phyloP scores from a whole-genome alignment of 2,797 vertebrate species.

The Pempheris klunzingeri region DNA sequence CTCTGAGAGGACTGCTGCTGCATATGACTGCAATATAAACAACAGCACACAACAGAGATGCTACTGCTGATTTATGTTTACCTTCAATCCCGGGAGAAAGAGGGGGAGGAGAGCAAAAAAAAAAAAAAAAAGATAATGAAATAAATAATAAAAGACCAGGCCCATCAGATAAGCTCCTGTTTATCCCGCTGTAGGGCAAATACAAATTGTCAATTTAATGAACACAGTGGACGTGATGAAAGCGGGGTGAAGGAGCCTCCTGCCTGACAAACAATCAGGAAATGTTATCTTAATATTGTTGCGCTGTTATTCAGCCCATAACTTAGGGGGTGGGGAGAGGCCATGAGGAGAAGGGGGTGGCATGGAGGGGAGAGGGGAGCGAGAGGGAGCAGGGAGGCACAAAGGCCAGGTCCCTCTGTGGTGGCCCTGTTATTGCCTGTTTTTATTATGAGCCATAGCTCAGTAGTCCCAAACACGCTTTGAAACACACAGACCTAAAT shows the following conservation, averaged over 20 bases:
- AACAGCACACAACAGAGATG: constrained; percentile 78
- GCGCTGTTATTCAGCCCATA: constrained; percentile 92
- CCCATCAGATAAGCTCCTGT: constrained; percentile 86
- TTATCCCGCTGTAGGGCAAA: constrained; percentile 87
- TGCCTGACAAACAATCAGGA: constrained; percentile 90
- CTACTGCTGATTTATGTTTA: constrained; percentile 83
- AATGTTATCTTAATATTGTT: constrained; percentile 93
- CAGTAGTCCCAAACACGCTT: constrained; percentile 80
- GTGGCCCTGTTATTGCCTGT: constrained; percentile 94
- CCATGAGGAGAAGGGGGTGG: constrained; percentile 60
- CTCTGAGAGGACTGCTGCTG: constrained; percentile 72
- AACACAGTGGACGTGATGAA: constrained; percentile 87
- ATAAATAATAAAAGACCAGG: constrained; percentile 84
- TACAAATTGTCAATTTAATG: constrained; percentile 90
- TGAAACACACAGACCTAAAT: constrained; percentile 56
- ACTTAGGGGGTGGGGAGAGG: constrained; percentile 87
- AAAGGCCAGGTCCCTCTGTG: constrained; percentile 90
- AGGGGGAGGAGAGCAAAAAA: constrained; percentile 38
- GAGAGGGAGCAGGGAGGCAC: constrained; percentile 56
- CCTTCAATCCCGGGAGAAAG: constrained; percentile 81
- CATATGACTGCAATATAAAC: constrained; percentile 82
- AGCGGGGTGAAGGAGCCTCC: constrained; percentile 84
- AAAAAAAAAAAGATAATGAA: constrained; percentile 77
- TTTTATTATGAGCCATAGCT: constrained; percentile 94
- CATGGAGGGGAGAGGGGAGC: constrained; percentile 46